Evolutionary conservation across 2,113 vertebrate genomes (phyloP).

Genomic region (Erinaceus europaeus): DNA sequence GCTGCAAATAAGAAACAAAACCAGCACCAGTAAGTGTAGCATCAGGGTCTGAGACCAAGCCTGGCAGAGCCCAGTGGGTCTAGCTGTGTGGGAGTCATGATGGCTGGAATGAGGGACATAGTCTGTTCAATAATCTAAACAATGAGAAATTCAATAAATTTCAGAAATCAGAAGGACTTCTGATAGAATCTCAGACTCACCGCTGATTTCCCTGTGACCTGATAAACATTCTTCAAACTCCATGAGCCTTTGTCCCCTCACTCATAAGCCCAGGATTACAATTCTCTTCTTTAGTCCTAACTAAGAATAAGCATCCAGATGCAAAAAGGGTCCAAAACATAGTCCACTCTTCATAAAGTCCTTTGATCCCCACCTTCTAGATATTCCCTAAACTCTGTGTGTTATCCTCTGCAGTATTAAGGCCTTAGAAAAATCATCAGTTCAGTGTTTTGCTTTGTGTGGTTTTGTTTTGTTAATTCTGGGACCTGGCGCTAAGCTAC

Average conservation of each 20-base stretch:
- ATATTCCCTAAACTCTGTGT: neutral
- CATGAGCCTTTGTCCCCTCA: neutral
- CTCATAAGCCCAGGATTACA: neutral
- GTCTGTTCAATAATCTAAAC: neutral
- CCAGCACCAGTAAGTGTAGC: neutral
- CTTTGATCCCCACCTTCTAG: neutral
- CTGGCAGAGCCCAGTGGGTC: neutral
- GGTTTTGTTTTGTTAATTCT: conserved; percentile 19
- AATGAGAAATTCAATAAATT: neutral
- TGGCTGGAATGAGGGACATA: accelerated
- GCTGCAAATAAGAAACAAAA: neutral
- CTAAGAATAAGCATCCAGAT: neutral
- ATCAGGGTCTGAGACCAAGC: neutral
- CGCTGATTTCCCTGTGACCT: neutral
- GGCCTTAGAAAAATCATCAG: neutral
- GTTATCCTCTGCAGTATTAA: neutral
- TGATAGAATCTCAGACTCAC: neutral
- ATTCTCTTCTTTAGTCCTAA: neutral
- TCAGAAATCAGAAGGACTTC: neutral
- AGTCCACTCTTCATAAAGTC: neutral
- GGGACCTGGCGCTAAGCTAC: neutral
- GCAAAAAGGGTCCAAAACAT: accelerated
- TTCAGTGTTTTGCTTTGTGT: conserved; percentile 26
- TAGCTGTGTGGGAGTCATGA: neutral
- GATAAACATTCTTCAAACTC: neutral